A percentile compares a stretch with the other conserved stretches of the same genome.
These are phyloP conservation scores for Cathartes aura DNA, from an alignment of 2,113 vertebrate species.

Conservation along the genomic window DNA sequence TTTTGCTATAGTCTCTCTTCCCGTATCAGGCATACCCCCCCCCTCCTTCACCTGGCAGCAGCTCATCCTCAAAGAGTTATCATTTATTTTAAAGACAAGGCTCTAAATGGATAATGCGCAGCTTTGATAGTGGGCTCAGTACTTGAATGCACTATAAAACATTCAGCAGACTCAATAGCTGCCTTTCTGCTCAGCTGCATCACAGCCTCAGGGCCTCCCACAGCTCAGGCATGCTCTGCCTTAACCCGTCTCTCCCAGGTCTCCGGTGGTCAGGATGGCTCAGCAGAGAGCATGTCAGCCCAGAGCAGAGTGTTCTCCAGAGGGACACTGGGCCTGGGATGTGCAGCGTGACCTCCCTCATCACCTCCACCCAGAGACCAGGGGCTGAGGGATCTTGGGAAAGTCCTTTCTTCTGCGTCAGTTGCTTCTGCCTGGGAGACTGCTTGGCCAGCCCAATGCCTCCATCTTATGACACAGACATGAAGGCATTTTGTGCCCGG, in stretches of 20 bases:
- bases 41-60: not conserved
- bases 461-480: not conserved
- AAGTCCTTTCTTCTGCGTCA: not conserved
- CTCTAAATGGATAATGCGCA: not conserved
- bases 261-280: not conserved
- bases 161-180: not conserved
- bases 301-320: not conserved
- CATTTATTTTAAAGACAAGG: slow-evolving; percentile 8
- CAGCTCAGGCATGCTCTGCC: not conserved
- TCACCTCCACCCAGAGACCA: not conserved
- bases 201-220: not conserved
- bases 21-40: not conserved
- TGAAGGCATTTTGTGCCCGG: not conserved
- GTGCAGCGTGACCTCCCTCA: not conserved
- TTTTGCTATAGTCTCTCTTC: not conserved
- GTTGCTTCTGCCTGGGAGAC: not conserved
- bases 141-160: not conserved
- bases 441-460: not conserved
- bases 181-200: not conserved
- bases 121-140: not conserved
- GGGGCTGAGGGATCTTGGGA: not conserved
- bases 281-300: not conserved
- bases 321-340: not conserved
- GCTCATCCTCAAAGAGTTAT: not conserved
- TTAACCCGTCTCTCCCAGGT: not conserved